Evolutionary conservation across 1,140 invertebrate genomes (phyloP), one percentile per base, ranked within the genome.

Genomic region (Diabrotica undecimpunctata): DNA sequence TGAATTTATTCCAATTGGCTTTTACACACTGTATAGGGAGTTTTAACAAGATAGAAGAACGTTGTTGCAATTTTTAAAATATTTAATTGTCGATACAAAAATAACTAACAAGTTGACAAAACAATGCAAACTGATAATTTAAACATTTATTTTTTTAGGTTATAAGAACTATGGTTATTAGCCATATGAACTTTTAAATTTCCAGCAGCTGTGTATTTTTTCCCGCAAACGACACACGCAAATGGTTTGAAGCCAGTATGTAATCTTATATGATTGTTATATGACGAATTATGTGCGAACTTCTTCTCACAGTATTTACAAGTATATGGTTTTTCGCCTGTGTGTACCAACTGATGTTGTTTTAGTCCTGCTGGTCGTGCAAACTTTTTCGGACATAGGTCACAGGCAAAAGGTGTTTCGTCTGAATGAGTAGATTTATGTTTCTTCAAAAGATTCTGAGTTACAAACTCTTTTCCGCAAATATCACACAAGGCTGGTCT

Each of bases 171-270:
- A 25, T 25, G 25, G 25, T 25, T 25, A 25, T 25, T 25, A 4
- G 25, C 25, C 25, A 25, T 25, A 25, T 25, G 25, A 25, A 25
- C 25, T 25, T 25, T 25, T 4, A 25, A 25, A 25, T 25, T 25
- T 25, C 25, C 25, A 2, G 1, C 25, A 25, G 25, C 25, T 2
- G 25, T 55, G 5, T 65, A 71, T 5, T 60, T 56, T 58, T 70
- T 72, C 0, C 63, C 66, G 55, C 76, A 79, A 54, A 79, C 74
- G 0, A 72, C 63, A 61, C 82, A 83, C 37, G 74, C 62, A 67
- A 77, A 82, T 2, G 80, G 80, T 46, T 77, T 81, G 68, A 82
- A 81, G 14, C 80, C 81, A 0, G 79, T 79, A 64, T 83, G 82
- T 12, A 68, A 77, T 61, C 41, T 59, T 59, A 46, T 14, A 57